A percentile compares a stretch with the other conserved stretches of the same genome.
These are phyloP conservation scores for Meriones psammophilus DNA, from an alignment of 2,797 vertebrate species.

Conservation along the genomic window DNA sequence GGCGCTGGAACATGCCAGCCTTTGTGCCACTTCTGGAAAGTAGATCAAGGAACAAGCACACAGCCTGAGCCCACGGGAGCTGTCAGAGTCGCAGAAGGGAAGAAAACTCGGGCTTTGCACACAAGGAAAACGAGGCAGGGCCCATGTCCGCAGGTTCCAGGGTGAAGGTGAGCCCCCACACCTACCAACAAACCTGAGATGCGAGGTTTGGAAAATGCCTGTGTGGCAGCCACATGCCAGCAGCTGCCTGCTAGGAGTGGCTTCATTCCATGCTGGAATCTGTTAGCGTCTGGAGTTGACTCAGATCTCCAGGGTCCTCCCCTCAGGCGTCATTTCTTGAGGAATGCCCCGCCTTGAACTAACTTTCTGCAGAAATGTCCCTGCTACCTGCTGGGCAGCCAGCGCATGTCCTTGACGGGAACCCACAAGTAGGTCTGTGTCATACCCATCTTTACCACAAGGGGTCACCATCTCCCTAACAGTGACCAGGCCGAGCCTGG, in stretches of 20 bases:
- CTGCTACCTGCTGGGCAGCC: background rate
- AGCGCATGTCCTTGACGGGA: background rate
- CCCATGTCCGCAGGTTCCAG: background rate
- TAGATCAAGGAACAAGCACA: background rate
- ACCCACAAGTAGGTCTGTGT: background rate
- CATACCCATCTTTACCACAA: constrained; percentile 50
- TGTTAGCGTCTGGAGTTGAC: background rate
- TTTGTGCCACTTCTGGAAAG: constrained; percentile 15
- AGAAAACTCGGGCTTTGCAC: background rate
- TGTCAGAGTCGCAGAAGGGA: background rate
- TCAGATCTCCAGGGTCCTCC: background rate
- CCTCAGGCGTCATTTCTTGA: background rate
- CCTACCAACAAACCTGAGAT: background rate
- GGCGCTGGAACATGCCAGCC: background rate
- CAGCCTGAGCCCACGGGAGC: background rate
- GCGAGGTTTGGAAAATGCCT: background rate
- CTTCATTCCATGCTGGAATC: background rate
- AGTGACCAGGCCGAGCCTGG: background rate
- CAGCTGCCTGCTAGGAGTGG: background rate
- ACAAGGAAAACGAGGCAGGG: background rate
- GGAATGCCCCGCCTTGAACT: background rate
- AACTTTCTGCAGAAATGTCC: constrained; percentile 27
- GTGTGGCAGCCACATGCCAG: background rate
- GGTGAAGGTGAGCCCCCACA: background rate
- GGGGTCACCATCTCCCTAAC: constrained; percentile 56